These are phyloP conservation scores for Amblyteles armatorius DNA, from an alignment of 2,888 invertebrate genomes.

Conservation along the genomic window DNA sequence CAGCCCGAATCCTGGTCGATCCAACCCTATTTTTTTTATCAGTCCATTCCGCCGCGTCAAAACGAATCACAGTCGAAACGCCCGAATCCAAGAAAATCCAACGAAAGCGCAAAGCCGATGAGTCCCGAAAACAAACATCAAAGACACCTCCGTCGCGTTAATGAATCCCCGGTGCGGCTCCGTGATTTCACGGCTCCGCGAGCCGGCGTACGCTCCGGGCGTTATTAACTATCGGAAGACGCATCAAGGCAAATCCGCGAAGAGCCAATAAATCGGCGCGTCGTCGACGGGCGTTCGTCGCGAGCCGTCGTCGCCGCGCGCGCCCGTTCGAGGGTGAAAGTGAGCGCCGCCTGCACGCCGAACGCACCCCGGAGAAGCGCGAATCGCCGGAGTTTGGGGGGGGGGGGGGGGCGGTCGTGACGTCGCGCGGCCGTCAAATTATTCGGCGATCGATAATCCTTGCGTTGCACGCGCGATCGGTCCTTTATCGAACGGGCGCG, in stretches of 20 bases:
- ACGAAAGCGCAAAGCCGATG: too few species aligned
- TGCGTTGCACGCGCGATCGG: conserved; percentile 82
- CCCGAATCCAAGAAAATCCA: too few species aligned
- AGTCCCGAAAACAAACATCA: too few species aligned
- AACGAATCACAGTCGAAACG: too few species aligned
- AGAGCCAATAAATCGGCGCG: conserved; percentile 80
- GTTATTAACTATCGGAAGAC: conserved; percentile 82
- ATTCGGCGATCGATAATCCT: conserved; percentile 83
- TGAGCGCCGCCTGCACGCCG: background rate
- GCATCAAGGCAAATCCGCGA: conserved; percentile 82
- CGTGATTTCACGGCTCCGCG: conserved; percentile 76
- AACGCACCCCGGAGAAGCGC: background rate
- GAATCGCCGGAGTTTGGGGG: background rate
- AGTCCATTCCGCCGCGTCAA: too few species aligned
- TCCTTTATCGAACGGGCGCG: conserved; percentile 72
- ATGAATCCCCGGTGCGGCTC: background rate
- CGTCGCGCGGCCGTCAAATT: conserved; percentile 77
- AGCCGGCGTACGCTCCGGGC: conserved; percentile 70
- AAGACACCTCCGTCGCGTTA: too few species aligned
- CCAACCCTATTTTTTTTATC: too few species aligned
- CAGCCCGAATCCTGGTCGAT: too few species aligned
- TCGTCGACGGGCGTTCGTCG: conserved; percentile 18
- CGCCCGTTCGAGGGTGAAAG: conserved; percentile 40
- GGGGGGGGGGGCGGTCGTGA: background rate
- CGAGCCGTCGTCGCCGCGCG: conserved; percentile 17